phyloP scores from a whole-genome alignment of 1,140 invertebrate species.

The Diachasma alloeum region DNA sequence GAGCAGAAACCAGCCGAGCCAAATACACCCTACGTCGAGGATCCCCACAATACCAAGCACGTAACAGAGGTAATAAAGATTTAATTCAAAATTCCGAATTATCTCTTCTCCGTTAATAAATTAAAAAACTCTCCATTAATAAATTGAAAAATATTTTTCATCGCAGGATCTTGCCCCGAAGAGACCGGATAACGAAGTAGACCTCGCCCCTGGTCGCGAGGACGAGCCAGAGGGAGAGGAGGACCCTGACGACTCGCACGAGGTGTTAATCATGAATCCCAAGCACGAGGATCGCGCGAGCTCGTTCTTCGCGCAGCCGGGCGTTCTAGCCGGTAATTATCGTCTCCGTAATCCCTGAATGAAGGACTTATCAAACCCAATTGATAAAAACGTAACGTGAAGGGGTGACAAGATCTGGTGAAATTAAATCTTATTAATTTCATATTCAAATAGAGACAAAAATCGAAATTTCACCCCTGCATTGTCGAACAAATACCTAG shows the following conservation, averaged over 20 bases:
- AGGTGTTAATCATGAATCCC: conserved; percentile 80
- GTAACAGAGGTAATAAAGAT: conserved; percentile 12
- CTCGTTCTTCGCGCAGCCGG: conserved; percentile 93
- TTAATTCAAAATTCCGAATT: not conserved
- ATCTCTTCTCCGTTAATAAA: not conserved
- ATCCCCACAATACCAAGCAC: conserved; percentile 50
- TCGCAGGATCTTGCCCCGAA: conserved; percentile 40
- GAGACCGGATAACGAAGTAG: conserved; percentile 53
- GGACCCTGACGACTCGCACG: conserved; percentile 59
- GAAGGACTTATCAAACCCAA: too few relatives aligned
- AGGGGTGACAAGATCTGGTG: conserved; percentile 26
- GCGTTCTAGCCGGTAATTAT: conserved; percentile 86
- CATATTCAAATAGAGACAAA: too few relatives aligned
- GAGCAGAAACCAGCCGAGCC: conserved; percentile 53
- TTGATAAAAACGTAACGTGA: not conserved
- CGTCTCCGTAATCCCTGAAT: too few relatives aligned
- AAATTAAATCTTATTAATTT: too few relatives aligned
- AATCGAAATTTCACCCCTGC: too few relatives aligned
- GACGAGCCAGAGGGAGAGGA: conserved; percentile 42
- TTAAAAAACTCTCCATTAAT: not conserved
- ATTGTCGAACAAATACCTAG: too few relatives aligned
- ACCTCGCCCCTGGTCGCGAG: conserved; percentile 48
- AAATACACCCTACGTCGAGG: conserved; percentile 51
- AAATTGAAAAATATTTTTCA: not conserved
- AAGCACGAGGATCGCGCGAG: conserved; percentile 82